These are phyloP conservation scores for Muntiacus muntjak DNA, from an alignment of 2,113 vertebrate genomes.

Conservation along the genomic window DNA sequence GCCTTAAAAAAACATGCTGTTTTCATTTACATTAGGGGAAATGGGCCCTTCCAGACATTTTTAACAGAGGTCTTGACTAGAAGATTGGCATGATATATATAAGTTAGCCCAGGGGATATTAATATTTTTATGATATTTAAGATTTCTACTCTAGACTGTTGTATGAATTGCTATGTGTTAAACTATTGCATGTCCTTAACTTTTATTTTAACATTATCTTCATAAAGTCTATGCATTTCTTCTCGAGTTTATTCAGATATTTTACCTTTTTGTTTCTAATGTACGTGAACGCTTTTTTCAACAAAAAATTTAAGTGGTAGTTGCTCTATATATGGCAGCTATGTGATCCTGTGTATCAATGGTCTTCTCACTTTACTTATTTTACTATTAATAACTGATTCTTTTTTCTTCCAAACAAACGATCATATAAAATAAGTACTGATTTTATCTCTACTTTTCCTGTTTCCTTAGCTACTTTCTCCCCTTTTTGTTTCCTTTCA, in stretches of 20 bases:
- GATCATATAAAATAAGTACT: neutral
- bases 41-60: slow-evolving; percentile 29
- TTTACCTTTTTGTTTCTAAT: neutral
- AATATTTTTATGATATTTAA: neutral
- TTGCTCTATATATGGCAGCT: neutral
- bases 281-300: neutral
- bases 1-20: neutral
- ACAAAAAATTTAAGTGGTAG: neutral
- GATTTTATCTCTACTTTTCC: neutral
- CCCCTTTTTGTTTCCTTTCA: neutral
- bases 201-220: neutral
- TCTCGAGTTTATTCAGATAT: neutral
- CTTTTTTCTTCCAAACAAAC: neutral
- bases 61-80: slow-evolving; percentile 41
- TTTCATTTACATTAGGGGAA: neutral
- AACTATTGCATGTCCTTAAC: neutral
- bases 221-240: neutral
- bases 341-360: neutral
- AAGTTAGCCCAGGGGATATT: neutral
- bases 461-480: neutral
- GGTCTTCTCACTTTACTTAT: neutral
- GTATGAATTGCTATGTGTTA: neutral
- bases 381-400: neutral
- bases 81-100: slow-evolving; percentile 41
- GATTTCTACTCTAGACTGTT: neutral